Conservation (phyloP, 1,140 invertebrate genomes). For the Drosophila nigromelanica region DNA sequence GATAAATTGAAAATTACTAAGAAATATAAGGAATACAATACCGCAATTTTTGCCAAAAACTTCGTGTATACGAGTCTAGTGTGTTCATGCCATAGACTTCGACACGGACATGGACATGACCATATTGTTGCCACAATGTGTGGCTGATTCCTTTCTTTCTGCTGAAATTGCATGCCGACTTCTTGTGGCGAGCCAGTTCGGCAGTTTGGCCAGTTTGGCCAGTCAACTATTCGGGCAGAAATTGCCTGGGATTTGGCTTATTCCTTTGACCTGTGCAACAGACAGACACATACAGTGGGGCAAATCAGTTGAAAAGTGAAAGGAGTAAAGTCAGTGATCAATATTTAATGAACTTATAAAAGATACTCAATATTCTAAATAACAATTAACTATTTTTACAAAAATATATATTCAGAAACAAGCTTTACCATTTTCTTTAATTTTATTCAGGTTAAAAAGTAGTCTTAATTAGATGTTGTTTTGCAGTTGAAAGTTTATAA, state of each 20-base stretch:
- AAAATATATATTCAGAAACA: no score
- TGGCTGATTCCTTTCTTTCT: conserved; percentile 27
- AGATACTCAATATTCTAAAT: no score
- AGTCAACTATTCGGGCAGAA: neutral
- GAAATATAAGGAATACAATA: conserved; percentile 40
- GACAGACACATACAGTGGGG: conserved; percentile 16
- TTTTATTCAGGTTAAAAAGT: no score
- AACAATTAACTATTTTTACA: no score
- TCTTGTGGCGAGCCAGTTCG: conserved; percentile 42
- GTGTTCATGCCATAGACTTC: conserved; percentile 7
- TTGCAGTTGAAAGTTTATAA: no score
- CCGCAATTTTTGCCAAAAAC: conserved; percentile 24
- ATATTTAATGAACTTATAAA: neutral
- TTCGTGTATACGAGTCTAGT: conserved; percentile 13
- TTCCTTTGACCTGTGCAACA: conserved; percentile 26
- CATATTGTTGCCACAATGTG: conserved; percentile 14
- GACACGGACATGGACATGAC: neutral
- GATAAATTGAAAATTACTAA: conserved; percentile 79
- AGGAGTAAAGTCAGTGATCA: neutral
- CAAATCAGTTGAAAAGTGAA: neutral
- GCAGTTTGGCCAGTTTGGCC: neutral
- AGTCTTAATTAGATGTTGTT: no score
- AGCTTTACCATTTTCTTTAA: no score
- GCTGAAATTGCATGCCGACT: conserved; percentile 66
- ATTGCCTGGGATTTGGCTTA: conserved; percentile 25